Evolutionary conservation across 2,113 vertebrate species (phyloP), one percentile per base, ranked within the genome.

Genomic region (Atherinomorus stipes): DNA sequence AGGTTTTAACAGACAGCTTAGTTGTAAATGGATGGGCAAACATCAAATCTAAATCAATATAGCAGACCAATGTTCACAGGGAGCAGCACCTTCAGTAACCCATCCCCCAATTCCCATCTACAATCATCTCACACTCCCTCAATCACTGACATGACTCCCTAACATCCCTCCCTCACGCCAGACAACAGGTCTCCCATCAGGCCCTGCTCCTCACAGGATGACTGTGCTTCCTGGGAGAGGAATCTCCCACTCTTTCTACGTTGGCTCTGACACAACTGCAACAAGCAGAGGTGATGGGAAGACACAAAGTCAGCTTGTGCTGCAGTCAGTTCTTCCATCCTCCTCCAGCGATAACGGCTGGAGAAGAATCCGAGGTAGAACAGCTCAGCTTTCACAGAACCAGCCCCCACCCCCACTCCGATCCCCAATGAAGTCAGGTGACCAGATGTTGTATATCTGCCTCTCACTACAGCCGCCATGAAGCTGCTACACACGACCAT

Each of bases 361-460:
- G 80, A 65, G 80, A 82, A 81, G 83, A 86, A 87, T 86, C 82
- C 18, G 65, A 80, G 67, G 74, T 60, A 65, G 81, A 84, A 74
- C 73, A 73, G 87, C 86, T 89, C 71, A 64, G 86, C 77, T 81
- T 82, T 85, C 81, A 83, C 71, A 86, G 81, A 73, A 84, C 79
- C 64, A 28, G 75, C 73, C 85, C 88, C 90, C 82, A 61, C 87
- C 89, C 88, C 86, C 90, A 86, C 73, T 82, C 81, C 44, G 58
- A 88, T 85, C 89, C 85, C 89, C 83, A 85, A 68, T 79, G 81
- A 88, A 90, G 90, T 92, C 90, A 92, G 92, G 90, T 92, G 92
- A 93, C 90, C 88, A 92, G 90, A 91, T 90, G 90, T 92, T 90
- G 88, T 91, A 93, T 85, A 87, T 91, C 90, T 92, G 86, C 66